Percentiles rank a stretch among this genome's conserved stretches.
Conservation (phyloP, 2,888 invertebrate species). For the Camptogramma bilineatum region DNA sequence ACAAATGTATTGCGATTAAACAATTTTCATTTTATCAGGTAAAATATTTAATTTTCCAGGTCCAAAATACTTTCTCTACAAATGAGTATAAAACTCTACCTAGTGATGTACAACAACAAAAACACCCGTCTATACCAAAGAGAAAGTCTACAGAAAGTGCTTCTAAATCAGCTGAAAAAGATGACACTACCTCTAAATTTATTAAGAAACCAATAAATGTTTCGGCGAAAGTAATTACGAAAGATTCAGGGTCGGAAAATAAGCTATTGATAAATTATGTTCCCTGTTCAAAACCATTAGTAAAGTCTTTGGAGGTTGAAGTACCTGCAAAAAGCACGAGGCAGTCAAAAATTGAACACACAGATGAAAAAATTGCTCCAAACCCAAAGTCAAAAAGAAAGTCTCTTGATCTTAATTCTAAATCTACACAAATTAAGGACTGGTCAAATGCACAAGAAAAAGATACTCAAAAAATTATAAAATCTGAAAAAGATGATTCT, state of each 20-base stretch:
- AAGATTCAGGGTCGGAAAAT: neutral
- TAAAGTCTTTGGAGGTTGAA: constrained; percentile 8
- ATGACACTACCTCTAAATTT: constrained; percentile 1
- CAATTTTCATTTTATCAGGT: neutral
- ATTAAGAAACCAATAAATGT: constrained; percentile 4
- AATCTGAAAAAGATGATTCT: constrained; percentile 2
- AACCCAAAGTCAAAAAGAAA: neutral
- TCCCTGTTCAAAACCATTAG: constrained; percentile 2
- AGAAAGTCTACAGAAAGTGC: constrained; percentile 5
- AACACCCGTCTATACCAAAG: constrained; percentile 2
- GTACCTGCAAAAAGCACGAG: constrained; percentile 6
- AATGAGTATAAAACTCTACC: neutral
- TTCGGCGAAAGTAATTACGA: constrained; percentile 1
- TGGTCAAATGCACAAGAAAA: constrained; percentile 4
- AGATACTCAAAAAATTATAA: neutral
- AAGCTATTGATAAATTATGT: neutral
- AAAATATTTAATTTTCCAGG: constrained; percentile 8
- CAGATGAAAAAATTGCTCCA: neutral
- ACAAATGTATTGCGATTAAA: neutral
- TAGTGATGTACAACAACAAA: constrained; percentile 1
- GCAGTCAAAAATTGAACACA: constrained; percentile 9
- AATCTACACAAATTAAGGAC: constrained; percentile 3
- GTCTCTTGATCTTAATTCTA: neutral
- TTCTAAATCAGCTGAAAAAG: constrained; percentile 2
- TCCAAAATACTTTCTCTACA: constrained; percentile 2